Percentiles rank a stretch among this genome's conserved stretches.
Conservation (phyloP, 2,888 invertebrate genomes). For the Dicyrtomina minuta region DNA sequence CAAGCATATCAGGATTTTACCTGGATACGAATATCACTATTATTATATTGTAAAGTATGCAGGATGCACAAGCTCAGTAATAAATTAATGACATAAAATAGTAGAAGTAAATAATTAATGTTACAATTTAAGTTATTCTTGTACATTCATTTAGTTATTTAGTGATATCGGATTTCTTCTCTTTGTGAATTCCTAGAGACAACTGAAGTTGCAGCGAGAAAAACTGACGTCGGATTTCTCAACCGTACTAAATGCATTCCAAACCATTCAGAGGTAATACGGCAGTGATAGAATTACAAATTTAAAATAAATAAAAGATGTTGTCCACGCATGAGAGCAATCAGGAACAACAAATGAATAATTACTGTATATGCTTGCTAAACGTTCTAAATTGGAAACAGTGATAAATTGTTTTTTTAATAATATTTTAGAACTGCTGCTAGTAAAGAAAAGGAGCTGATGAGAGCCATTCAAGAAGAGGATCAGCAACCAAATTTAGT, state of each 20-base stretch:
- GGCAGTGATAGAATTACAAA: not conserved
- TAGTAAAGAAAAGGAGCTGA: constrained; percentile 85
- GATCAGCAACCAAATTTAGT: constrained; percentile 25
- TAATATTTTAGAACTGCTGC: constrained; percentile 68
- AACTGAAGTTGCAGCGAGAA: constrained; percentile 83
- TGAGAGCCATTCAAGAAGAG: constrained; percentile 59
- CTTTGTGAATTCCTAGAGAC: constrained; percentile 61
- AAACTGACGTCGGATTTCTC: constrained; percentile 90
- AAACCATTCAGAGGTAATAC: constrained; percentile 60
- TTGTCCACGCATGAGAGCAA: too few species aligned
- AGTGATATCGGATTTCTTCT: too few species aligned
- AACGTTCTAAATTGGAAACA: too few species aligned
- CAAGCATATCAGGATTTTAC: not conserved
- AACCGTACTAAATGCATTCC: constrained; percentile 80
- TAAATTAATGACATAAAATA: too few species aligned
- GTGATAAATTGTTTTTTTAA: not conserved
- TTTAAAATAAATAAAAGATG: constrained; percentile 4
- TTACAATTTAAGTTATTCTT: not conserved
- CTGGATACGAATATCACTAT: not conserved
- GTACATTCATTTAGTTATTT: constrained; percentile 1
- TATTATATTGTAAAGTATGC: too few species aligned
- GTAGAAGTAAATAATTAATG: too few species aligned
- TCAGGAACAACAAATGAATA: too few species aligned
- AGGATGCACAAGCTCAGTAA: too few species aligned
- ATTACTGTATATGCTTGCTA: too few species aligned